A percentile compares a stretch with the other conserved stretches of the same genome.
Conservation (phyloP, 2,113 vertebrate species). For the sheep (Ovis aries) region DNA sequence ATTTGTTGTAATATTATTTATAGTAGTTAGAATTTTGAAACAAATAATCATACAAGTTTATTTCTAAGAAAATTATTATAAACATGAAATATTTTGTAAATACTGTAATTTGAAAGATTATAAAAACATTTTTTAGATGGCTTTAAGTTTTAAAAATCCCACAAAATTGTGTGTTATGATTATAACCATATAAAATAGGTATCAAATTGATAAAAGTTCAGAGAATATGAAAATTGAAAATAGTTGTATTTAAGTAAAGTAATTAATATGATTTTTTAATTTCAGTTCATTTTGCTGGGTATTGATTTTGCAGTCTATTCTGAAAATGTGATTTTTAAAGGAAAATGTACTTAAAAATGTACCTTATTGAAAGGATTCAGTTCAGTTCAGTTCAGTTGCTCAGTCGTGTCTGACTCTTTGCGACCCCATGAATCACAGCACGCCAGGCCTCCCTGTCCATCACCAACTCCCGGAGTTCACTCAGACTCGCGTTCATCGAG, state of each 20-base stretch:
- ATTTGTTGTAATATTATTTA: background rate
- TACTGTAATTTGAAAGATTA: conserved; percentile 11
- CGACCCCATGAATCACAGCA: too few relatives aligned
- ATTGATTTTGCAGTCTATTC: background rate
- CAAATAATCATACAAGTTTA: background rate
- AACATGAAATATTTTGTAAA: background rate
- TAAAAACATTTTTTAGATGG: background rate
- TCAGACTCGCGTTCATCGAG: too few relatives aligned
- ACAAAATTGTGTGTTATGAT: background rate
- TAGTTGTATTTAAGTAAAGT: background rate
- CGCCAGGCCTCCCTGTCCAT: too few relatives aligned
- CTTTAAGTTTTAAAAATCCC: background rate
- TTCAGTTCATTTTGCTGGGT: background rate
- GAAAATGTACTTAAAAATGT: background rate
- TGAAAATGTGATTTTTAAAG: conserved; percentile 20
- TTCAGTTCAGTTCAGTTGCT: too few relatives aligned
- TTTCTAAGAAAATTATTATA: conserved; percentile 17
- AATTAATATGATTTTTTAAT: background rate
- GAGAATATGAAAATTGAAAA: conserved; percentile 20
- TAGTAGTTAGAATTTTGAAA: background rate
- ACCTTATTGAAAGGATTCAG: background rate
- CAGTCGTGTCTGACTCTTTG: too few relatives aligned
- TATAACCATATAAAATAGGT: background rate
- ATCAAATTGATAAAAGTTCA: background rate
- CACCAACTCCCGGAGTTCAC: too few relatives aligned